Evolutionary conservation across 2,888 invertebrate genomes (phyloP).

Genomic region (Callinectes sapidus): DNA sequence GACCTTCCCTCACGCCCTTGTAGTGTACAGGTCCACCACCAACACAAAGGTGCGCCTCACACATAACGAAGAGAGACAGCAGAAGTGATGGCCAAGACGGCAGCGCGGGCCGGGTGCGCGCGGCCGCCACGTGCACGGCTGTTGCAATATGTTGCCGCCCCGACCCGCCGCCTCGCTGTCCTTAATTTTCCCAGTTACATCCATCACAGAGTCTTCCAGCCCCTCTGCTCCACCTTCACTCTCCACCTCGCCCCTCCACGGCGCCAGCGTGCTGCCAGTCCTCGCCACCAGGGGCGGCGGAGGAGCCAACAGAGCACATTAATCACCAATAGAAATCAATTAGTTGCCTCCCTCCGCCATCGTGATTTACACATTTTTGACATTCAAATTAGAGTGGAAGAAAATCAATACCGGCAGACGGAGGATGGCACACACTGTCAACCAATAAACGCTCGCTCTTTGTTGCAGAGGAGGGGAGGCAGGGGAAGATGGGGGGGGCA

Average conservation of each 20-base stretch:
- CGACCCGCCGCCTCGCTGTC: not conserved
- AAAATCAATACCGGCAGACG: constrained; percentile 57
- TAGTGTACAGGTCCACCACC: not conserved
- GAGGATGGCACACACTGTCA: constrained; percentile 56
- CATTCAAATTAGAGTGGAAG: constrained; percentile 60
- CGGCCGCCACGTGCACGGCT: constrained; percentile 56
- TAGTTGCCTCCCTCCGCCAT: constrained; percentile 52
- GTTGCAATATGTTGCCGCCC: constrained; percentile 62
- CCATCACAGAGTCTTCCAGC: constrained; percentile 12
- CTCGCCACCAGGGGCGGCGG: not conserved
- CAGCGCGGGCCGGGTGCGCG: constrained; percentile 42
- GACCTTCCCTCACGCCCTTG: not conserved
- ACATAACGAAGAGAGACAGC: not conserved
- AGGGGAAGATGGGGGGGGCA: not conserved
- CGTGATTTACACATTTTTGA: constrained; percentile 65
- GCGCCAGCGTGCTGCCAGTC: not conserved
- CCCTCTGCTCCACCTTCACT: not conserved
- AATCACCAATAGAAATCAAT: constrained; percentile 48
- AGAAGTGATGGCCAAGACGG: not conserved
- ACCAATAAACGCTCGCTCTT: constrained; percentile 26
- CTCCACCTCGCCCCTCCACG: constrained; percentile 15
- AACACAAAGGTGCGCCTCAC: not conserved
- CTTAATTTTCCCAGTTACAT: constrained; percentile 32
- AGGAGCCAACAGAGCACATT: not conserved
- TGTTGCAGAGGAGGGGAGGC: constrained; percentile 41